These are phyloP conservation scores for Hepsetus odoe DNA, from an alignment of 2,113 vertebrate species.

Conservation along the genomic window DNA sequence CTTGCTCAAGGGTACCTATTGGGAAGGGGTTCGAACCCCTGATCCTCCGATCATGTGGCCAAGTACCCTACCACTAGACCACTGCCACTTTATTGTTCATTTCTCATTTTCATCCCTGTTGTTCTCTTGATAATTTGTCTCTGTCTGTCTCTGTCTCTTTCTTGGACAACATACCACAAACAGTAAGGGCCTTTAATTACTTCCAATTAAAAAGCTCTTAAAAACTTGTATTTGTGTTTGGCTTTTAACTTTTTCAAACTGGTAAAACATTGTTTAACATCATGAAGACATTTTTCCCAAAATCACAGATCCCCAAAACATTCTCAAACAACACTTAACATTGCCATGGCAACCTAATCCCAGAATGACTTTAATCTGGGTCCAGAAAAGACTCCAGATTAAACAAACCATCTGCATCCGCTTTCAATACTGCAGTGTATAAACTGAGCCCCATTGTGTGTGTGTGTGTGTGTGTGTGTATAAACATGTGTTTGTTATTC, in stretches of 20 bases:
- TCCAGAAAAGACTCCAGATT: slow-evolving; percentile 7
- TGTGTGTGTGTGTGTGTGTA: slow-evolving; percentile 28
- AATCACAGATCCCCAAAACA: neutral
- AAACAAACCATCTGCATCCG: neutral
- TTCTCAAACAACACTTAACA: neutral
- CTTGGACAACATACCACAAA: no score
- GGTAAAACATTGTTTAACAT: neutral
- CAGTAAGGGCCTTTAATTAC: no score
- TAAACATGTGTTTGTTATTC: slow-evolving; percentile 31
- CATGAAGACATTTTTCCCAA: neutral
- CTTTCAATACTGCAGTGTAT: slow-evolving; percentile 3
- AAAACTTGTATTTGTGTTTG: no score
- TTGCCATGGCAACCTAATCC: neutral
- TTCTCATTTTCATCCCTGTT: neutral
- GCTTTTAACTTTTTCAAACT: neutral
- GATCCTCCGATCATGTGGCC: no score
- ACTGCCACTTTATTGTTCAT: neutral
- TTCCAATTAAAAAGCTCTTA: no score
- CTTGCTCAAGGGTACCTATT: no score
- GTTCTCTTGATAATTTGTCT: no score
- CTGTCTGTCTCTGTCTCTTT: no score
- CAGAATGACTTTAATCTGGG: neutral
- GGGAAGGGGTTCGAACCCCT: no score
- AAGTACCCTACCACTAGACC: neutral
- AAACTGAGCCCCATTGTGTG: slow-evolving; percentile 21